phyloP scores from a whole-genome alignment of 2,888 invertebrate genomes.

The Kryphioiulus occultus region DNA sequence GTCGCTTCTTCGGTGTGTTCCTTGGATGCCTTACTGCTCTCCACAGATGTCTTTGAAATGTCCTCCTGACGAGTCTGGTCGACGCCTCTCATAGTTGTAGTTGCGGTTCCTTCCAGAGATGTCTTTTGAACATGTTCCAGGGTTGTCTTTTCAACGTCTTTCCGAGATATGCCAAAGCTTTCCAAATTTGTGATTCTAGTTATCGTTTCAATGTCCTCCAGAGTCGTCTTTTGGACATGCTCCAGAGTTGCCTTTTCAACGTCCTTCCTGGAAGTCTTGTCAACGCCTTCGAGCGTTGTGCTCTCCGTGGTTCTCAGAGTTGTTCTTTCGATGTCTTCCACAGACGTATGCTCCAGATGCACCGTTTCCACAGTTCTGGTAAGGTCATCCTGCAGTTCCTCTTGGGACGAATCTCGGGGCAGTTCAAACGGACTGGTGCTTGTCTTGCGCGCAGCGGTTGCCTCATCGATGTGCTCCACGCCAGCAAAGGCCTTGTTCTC shows the following conservation, averaged over 20 bases:
- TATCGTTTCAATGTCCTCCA: background rate
- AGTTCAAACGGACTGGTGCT: constrained; percentile 56
- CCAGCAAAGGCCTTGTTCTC: constrained; percentile 63
- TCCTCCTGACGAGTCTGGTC: background rate
- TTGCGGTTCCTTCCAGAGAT: background rate
- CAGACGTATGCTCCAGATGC: background rate
- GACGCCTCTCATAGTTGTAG: background rate
- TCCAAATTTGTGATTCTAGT: too few relatives aligned
- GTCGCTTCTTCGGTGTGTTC: background rate
- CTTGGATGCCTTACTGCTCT: background rate
- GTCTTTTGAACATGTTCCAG: background rate
- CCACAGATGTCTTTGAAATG: background rate
- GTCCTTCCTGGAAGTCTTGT: background rate
- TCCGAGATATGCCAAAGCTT: too few relatives aligned
- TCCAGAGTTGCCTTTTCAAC: background rate
- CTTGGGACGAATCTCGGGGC: constrained; percentile 47
- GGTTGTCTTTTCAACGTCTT: too few relatives aligned
- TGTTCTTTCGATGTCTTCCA: too few relatives aligned
- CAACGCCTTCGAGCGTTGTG: too few relatives aligned
- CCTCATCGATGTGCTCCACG: constrained; percentile 57
- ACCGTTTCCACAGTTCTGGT: background rate
- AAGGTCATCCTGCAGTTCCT: constrained; percentile 1
- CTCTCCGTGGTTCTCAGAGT: too few relatives aligned
- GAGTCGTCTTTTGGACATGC: background rate
- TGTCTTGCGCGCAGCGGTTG: constrained; percentile 12